Conservation (phyloP, 1,140 invertebrate genomes). For the Centruroides sculpturatus region DNA sequence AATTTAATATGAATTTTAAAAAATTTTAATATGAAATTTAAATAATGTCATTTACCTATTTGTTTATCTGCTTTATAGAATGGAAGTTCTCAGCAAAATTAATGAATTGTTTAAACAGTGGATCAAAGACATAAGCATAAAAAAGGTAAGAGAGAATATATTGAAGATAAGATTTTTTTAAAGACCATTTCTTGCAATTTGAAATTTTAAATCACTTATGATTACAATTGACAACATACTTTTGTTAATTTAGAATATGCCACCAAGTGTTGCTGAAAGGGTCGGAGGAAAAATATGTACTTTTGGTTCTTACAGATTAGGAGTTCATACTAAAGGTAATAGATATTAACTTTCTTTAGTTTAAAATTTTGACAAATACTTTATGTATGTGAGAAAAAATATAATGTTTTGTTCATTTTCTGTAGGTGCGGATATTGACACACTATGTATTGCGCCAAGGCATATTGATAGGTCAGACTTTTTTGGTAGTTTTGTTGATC, state of each 20-base stretch:
- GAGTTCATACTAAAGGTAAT: constrained; percentile 68
- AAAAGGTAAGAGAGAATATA: constrained; percentile 33
- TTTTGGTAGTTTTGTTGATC: constrained; percentile 84
- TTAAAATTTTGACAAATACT: too few species aligned
- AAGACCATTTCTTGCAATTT: too few species aligned
- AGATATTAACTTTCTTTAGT: too few species aligned
- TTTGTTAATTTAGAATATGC: constrained; percentile 55
- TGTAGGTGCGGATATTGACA: constrained; percentile 83
- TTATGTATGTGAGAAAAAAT: too few species aligned
- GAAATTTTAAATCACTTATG: too few species aligned
- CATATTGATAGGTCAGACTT: constrained; percentile 91
- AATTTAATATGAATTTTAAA: background rate
- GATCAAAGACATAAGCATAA: constrained; percentile 74
- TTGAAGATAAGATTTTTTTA: too few species aligned
- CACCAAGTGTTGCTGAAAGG: constrained; percentile 61
- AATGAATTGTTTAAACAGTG: constrained; percentile 81
- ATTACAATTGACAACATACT: background rate
- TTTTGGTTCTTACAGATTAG: constrained; percentile 85
- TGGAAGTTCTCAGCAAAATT: constrained; percentile 53
- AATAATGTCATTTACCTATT: too few species aligned
- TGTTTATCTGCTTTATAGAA: constrained; percentile 22
- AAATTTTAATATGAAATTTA: too few species aligned
- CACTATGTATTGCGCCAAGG: constrained; percentile 88
- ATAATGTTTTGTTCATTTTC: too few species aligned
- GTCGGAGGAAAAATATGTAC: constrained; percentile 97